These are phyloP conservation scores for Paraescarpia echinospica DNA, from an alignment of 1,140 invertebrate genomes.

Conservation along the genomic window DNA sequence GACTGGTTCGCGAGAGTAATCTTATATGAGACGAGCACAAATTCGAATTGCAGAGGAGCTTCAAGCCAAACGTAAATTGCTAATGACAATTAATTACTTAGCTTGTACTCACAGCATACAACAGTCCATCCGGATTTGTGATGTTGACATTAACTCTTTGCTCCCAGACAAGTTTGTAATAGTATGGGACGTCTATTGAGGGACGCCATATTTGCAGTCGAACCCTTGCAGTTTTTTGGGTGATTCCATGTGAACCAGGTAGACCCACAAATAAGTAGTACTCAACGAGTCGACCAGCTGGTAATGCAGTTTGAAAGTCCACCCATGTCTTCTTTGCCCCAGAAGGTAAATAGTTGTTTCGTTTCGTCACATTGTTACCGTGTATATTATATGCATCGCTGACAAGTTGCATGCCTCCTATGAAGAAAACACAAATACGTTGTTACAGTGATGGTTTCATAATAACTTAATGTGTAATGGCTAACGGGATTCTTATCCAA, in stretches of 20 bases:
- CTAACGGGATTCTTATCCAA: no score
- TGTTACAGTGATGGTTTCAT: no score
- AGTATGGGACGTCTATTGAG: neutral
- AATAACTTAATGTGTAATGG: no score
- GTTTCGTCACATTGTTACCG: conserved; percentile 23
- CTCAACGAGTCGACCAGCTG: neutral
- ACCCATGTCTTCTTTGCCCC: conserved; percentile 19
- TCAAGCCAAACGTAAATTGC: no score
- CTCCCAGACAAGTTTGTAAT: neutral
- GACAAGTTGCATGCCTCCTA: no score
- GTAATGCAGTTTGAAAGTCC: conserved; percentile 15
- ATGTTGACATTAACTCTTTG: neutral
- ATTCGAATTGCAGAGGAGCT: no score
- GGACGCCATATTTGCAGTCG: conserved; percentile 3
- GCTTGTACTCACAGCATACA: neutral
- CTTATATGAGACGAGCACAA: no score
- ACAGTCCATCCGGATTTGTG: neutral
- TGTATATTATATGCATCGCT: neutral
- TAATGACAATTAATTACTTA: no score
- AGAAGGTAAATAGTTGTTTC: neutral
- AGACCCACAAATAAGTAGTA: neutral
- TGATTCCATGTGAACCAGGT: neutral
- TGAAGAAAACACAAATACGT: no score
- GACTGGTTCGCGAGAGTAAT: no score
- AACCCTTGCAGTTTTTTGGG: neutral